A percentile compares a stretch with the other conserved stretches of the same genome.
These are phyloP conservation scores for Fregetta grallaria DNA, from an alignment of 2,113 vertebrate species.

Conservation along the genomic window DNA sequence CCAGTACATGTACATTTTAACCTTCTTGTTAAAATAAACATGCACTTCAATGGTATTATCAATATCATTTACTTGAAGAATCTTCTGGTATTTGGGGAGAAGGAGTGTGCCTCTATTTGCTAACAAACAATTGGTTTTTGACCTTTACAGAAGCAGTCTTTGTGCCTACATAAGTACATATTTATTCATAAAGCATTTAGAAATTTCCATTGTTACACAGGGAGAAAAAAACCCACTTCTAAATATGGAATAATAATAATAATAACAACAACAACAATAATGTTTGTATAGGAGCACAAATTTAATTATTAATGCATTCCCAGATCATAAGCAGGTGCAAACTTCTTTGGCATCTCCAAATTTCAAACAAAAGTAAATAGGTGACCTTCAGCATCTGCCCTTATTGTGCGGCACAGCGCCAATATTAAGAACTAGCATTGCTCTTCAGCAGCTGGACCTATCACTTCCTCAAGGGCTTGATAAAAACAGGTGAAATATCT, in stretches of 20 bases:
- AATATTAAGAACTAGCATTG: not conserved
- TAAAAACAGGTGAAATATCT: not conserved
- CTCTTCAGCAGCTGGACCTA: not conserved
- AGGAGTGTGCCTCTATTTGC: not conserved
- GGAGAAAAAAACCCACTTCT: not conserved
- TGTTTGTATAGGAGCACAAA: not conserved
- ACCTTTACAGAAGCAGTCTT: not conserved
- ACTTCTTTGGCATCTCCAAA: not conserved
- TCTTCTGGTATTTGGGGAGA: not conserved
- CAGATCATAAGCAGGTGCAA: not conserved
- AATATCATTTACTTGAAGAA: conserved; percentile 14
- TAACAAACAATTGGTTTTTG: not conserved
- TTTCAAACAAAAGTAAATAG: not conserved
- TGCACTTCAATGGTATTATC: not conserved
- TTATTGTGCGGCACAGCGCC: not conserved
- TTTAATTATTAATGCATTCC: not conserved
- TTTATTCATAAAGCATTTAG: not conserved
- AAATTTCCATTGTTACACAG: not conserved
- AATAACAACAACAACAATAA: not conserved
- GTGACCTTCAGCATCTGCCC: not conserved
- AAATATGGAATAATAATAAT: not conserved
- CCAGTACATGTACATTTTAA: conserved; percentile 18
- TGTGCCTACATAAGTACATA: not conserved
- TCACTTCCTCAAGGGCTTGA: not conserved
- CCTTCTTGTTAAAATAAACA: conserved; percentile 54